These are phyloP conservation scores for Axea sp. DNA, from an alignment of 2,888 invertebrate genomes.

Conservation along the genomic window DNA sequence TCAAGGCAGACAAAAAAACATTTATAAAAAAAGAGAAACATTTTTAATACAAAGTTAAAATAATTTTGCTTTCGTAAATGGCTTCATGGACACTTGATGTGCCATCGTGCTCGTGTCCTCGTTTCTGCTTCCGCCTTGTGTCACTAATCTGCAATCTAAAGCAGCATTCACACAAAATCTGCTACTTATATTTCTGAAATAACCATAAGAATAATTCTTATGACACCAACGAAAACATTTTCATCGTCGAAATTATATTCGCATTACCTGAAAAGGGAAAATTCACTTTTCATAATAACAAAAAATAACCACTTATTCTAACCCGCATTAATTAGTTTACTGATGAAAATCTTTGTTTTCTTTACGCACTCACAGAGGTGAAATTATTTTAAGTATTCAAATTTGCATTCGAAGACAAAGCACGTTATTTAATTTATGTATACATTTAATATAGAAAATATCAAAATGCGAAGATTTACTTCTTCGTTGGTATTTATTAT, in stretches of 20 bases:
- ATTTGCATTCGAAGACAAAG: no score
- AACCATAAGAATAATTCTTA: slow-evolving; percentile 52
- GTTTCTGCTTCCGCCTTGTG: slow-evolving; percentile 66
- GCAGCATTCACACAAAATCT: slow-evolving; percentile 55
- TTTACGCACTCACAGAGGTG: no score
- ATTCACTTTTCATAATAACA: no score
- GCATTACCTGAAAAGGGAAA: neutral
- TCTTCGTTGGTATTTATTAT: no score
- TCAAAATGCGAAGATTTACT: no score
- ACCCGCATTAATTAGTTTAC: no score
- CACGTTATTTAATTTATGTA: no score
- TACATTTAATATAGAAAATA: no score
- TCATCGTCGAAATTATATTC: slow-evolving; percentile 23
- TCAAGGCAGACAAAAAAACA: no score
- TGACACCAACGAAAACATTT: slow-evolving; percentile 24
- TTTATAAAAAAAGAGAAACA: slow-evolving; percentile 15
- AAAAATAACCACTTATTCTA: no score
- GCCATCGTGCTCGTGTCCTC: slow-evolving; percentile 63
- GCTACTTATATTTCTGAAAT: slow-evolving; percentile 56
- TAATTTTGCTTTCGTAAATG: slow-evolving; percentile 53
- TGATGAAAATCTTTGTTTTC: no score
- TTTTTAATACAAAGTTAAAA: slow-evolving; percentile 37
- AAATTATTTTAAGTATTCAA: no score
- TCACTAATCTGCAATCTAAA: slow-evolving; percentile 62
- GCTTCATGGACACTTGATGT: slow-evolving; percentile 58